Conservation (phyloP, 2,888 invertebrate species). For the Drosophila ezoana region DNA sequence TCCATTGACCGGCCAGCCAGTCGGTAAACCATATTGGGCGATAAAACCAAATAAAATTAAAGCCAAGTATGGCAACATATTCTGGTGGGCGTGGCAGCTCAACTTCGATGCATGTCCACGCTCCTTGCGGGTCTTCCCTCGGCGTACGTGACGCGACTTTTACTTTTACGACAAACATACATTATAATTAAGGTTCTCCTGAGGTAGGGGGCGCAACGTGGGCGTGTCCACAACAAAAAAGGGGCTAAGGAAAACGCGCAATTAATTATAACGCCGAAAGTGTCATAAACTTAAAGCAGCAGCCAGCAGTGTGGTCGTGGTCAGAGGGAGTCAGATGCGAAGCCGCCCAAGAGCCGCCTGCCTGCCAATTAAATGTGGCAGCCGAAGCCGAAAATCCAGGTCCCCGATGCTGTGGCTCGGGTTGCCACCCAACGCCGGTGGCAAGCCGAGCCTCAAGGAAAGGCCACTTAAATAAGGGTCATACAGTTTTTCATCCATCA, state of each 20-base stretch:
- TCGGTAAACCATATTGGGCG: conserved; percentile 65
- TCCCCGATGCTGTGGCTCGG: conserved; percentile 13
- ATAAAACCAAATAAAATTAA: conserved; percentile 67
- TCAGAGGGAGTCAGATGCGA: conserved; percentile 7
- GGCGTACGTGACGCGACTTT: conserved; percentile 70
- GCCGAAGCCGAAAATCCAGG: conserved; percentile 31
- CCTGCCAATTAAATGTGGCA: conserved; percentile 50
- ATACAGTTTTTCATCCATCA: conserved; percentile 42
- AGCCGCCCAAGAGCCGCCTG: conserved; percentile 49
- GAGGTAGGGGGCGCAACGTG: conserved; percentile 6
- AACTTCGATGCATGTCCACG: conserved; percentile 50
- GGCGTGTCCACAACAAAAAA: conserved; percentile 39
- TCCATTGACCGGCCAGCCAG: conserved; percentile 37
- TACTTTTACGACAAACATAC: conserved; percentile 71
- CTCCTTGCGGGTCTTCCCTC: conserved; percentile 17
- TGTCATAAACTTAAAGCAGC: conserved; percentile 65
- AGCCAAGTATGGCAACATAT: conserved; percentile 45
- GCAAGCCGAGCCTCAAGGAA: conserved; percentile 1
- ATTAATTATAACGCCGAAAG: conserved; percentile 70
- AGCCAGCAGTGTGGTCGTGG: neutral
- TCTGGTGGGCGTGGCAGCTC: conserved; percentile 39
- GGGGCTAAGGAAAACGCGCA: conserved; percentile 49
- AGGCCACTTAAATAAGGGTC: conserved; percentile 45
- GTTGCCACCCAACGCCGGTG: neutral
- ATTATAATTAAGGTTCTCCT: conserved; percentile 67